A percentile compares a stretch with the other conserved stretches of the same genome.
Evolutionary conservation across 1,140 invertebrate species (phyloP).

Genomic region (Danaus melanippus): DNA sequence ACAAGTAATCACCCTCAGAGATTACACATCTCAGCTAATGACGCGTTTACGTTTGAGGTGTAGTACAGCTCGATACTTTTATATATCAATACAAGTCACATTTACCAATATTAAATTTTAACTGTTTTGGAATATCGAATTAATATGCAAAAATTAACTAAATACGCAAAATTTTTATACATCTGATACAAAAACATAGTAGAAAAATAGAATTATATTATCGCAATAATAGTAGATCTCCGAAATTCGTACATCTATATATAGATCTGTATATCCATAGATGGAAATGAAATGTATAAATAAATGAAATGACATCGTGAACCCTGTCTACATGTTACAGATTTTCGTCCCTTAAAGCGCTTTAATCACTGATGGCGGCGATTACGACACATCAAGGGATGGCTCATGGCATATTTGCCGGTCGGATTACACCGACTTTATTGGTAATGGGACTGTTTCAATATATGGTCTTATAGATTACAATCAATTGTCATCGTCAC

Average conservation of each 20-base stretch:
- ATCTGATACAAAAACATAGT: too few species aligned
- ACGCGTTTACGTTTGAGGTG: constrained; percentile 22
- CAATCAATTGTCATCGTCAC: constrained; percentile 16
- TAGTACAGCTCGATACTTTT: too few species aligned
- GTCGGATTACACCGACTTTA: constrained; percentile 30
- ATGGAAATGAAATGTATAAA: constrained; percentile 42
- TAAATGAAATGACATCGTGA: constrained; percentile 17
- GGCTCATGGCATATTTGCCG: constrained; percentile 27
- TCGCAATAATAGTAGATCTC: too few species aligned
- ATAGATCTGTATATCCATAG: constrained; percentile 10
- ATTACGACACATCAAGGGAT: constrained; percentile 21
- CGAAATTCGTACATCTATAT: too few species aligned
- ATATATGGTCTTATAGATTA: constrained; percentile 27
- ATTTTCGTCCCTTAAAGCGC: constrained; percentile 28
- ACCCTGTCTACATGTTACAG: constrained; percentile 23
- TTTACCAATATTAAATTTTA: too few species aligned
- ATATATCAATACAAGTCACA: too few species aligned
- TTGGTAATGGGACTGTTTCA: constrained; percentile 26
- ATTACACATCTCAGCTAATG: constrained; percentile 41
- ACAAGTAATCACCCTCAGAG: constrained; percentile 52
- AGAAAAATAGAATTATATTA: too few species aligned
- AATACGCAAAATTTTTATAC: too few species aligned
- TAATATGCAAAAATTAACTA: too few species aligned
- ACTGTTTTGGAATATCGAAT: too few species aligned
- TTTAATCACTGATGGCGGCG: constrained; percentile 36